A percentile compares a stretch with the other conserved stretches of the same genome.
These are phyloP conservation scores for Carassius auratus DNA, from an alignment of 2,113 vertebrate species.

Conservation along the genomic window DNA sequence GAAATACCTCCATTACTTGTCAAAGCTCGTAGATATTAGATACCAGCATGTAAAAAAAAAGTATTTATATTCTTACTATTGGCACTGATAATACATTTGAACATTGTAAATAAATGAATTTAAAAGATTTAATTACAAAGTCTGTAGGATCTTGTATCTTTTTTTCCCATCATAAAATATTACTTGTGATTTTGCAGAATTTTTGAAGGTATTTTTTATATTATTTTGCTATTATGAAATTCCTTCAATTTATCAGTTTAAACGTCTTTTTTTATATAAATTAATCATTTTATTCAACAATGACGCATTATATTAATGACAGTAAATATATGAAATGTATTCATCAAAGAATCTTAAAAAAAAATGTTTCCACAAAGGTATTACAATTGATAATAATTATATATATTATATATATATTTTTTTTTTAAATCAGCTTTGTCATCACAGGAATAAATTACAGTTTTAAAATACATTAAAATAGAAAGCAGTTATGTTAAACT, in stretches of 20 bases:
- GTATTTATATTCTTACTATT: constrained; percentile 40
- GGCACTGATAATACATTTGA: constrained; percentile 50
- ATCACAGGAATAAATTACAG: background rate
- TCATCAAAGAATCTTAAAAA: too few species aligned
- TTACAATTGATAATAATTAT: background rate
- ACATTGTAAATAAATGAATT: constrained; percentile 52
- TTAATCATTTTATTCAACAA: too few species aligned
- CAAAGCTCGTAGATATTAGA: constrained; percentile 30
- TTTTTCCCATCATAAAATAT: too few species aligned
- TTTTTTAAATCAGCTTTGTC: background rate
- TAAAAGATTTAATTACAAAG: background rate
- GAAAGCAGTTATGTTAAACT: too few species aligned
- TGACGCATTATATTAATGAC: too few species aligned
- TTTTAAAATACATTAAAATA: too few species aligned
- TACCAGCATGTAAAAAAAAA: constrained; percentile 22
- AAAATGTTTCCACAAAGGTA: background rate
- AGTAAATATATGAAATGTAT: too few species aligned
- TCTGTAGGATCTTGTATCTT: background rate
- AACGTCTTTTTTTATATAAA: background rate
- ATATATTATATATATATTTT: too few species aligned
- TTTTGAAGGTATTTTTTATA: too few species aligned
- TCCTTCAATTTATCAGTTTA: background rate
- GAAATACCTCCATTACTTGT: constrained; percentile 25
- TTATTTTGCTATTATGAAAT: background rate
- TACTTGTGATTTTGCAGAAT: too few species aligned